Base-by-base conservation (phyloP, 2,888 invertebrate species). In the Serripes groenlandicus region DNA sequence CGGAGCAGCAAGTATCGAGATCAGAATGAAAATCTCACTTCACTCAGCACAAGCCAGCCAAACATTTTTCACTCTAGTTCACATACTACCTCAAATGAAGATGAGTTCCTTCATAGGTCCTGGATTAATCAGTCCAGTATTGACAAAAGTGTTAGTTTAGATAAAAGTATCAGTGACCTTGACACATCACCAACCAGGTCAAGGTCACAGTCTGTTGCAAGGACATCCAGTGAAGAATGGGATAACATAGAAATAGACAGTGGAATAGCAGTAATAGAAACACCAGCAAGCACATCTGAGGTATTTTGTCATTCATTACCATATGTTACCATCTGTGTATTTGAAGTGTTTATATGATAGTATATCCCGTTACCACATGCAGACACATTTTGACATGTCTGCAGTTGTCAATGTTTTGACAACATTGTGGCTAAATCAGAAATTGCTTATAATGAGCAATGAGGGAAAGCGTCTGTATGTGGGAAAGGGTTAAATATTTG, bases 221-320 rank as follows among this genome's bases (percentile, higher is more conserved):
- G 32, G 26, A 71, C 77, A 2, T 71, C 77, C 11, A 77, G 70
- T 64, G 70, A 70, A 54, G 70, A 62, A 26, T 71, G 62, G 62
- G 77, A 77, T 34, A 49, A 64, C 5, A 79, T 72, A n/a, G 79
- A 85, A 56, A 72, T 54, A 15, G 85, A 85, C 49, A 77, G 77
- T 77, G 83, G 80, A 54, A 83, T 80, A 32, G 80, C 77, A 15
- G 82, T 85, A 5, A 70, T 81, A 49, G 85, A 85, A 74, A 79
- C 74, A 30, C 32, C 64, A 21, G 34, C 64, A 64, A 56, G 56
- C 56, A 32, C 64, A 35, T 18, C 18, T 7, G n/a, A 34, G 64
- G 64, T 64, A 5, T 26, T 2, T 11, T 11, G 2, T 5, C 49
- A 21, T 21, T 49, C 49, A 49, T 21, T 21, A 21, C 49, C 49